These are phyloP conservation scores for Thinocorus orbignyianus DNA, from an alignment of 2,113 vertebrate species.

Conservation along the genomic window DNA sequence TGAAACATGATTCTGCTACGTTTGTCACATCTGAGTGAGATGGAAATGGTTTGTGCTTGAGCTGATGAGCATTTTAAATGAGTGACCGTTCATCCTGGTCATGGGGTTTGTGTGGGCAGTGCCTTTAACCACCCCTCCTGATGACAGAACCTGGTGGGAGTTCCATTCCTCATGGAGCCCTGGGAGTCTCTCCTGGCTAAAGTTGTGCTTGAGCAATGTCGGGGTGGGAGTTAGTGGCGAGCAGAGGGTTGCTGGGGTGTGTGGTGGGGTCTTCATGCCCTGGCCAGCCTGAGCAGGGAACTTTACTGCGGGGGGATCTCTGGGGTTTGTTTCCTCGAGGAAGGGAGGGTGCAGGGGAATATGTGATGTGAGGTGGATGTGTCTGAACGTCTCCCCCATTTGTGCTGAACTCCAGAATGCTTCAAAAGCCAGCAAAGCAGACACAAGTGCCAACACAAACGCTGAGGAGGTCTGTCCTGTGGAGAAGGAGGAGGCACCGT, in stretches of 20 bases:
- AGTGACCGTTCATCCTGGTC: neutral
- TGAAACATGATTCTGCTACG: neutral
- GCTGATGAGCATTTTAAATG: constrained; percentile 29
- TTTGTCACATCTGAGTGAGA: constrained; percentile 9
- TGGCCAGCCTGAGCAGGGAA: too few relatives aligned
- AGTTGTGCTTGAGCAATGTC: neutral
- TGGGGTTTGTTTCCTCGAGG: neutral
- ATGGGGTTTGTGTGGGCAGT: neutral
- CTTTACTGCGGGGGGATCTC: neutral
- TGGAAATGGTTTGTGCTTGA: neutral
- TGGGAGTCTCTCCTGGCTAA: neutral
- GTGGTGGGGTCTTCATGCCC: neutral
- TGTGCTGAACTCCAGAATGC: constrained; percentile 79
- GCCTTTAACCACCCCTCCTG: neutral
- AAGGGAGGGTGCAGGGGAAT: neutral
- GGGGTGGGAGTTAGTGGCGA: neutral
- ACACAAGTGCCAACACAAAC: constrained; percentile 77
- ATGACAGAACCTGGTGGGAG: neutral
- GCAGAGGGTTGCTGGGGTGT: accelerated
- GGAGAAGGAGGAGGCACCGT: constrained; percentile 84
- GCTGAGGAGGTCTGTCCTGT: constrained; percentile 80
- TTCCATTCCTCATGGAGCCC: neutral
- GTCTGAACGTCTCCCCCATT: neutral
- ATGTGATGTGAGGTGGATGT: accelerated
- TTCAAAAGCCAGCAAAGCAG: constrained; percentile 88